These are phyloP conservation scores for Rhagonycha fulva DNA, from an alignment of 2,888 invertebrate genomes.

Conservation along the genomic window DNA sequence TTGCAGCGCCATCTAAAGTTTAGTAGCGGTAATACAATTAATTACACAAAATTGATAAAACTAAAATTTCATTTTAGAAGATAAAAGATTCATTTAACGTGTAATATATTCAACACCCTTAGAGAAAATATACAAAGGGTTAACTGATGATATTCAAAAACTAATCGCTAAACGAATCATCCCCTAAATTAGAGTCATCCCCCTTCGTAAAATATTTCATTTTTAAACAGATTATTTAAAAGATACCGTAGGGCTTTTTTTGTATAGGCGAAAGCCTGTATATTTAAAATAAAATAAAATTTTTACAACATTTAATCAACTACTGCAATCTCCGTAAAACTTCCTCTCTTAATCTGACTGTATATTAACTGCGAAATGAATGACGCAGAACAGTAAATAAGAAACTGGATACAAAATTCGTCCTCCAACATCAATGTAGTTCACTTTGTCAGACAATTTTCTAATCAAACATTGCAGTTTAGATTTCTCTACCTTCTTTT, in stretches of 20 bases:
- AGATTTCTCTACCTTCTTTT: not conserved
- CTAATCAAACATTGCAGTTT: not conserved
- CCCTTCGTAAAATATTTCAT: not conserved
- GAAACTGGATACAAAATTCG: slow-evolving; percentile 1
- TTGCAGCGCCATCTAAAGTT: not conserved
- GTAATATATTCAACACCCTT: not conserved
- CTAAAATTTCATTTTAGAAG: not conserved
- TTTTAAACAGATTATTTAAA: not conserved
- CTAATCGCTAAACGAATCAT: not conserved
- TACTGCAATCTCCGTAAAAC: not conserved
- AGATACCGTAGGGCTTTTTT: not conserved
- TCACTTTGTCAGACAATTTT: not conserved
- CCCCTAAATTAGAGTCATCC: not conserved
- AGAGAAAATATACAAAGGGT: not conserved
- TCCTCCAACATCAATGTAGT: slow-evolving; percentile 2
- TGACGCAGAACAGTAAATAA: slow-evolving; percentile 3
- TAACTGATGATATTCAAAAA: not conserved
- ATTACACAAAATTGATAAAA: not conserved
- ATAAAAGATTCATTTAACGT: not conserved
- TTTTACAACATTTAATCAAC: not conserved
- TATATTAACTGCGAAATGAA: not conserved
- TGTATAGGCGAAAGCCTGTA: not conserved
- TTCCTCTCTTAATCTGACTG: not conserved
- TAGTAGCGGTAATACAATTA: not conserved
- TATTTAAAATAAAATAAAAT: not conserved